Evolutionary conservation across 2,888 invertebrate genomes (phyloP), one percentile per base, ranked within the genome.

Genomic region (Acronicta alni): DNA sequence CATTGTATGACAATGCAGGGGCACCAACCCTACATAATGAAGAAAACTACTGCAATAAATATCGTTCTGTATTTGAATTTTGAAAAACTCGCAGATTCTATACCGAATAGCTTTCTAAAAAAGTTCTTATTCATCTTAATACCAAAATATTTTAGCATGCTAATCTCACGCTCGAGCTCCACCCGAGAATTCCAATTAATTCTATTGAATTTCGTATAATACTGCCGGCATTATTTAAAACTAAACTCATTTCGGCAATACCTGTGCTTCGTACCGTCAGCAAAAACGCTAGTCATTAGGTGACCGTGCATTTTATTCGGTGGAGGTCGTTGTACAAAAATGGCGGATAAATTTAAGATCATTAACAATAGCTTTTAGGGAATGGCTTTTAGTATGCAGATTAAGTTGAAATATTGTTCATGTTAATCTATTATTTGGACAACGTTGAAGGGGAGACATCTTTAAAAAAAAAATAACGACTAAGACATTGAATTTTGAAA

Each of bases 211-310:
- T 49, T 35, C 12, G 15, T 57, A 42, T 52, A 38, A 49, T 30
- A 23, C 46, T 14, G 26, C 17, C 41, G 18, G 37, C 38, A 17
- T 54, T 58, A 70, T 70, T 65, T 54, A 38, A 67, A 67, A 45
- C 41, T 49, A 42, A 64, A 58, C 23, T 59, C 54, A 39, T 49
- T 46, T 46, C 1, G 39, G 12, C 8, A 47, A 17, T 44, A 71
- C 53, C 49, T 59, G 71, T 53, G 16, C 26, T 51, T 23, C 30
- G 49, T 54, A 70, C 32, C 65, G 45, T 53, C 38, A 53, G 41
- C 49, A 54, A 71, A 70, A 63, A 65, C 15, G 35, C 32, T 57
- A 59, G 59, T 65, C 71, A 70, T 71, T 65, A 41, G 23, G 37
- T 68, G 67, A 68, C 49, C 42, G 32, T 12, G 66, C 67, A 16